Conservation (phyloP, 1,140 invertebrate genomes). For the Danaus melanippus region DNA sequence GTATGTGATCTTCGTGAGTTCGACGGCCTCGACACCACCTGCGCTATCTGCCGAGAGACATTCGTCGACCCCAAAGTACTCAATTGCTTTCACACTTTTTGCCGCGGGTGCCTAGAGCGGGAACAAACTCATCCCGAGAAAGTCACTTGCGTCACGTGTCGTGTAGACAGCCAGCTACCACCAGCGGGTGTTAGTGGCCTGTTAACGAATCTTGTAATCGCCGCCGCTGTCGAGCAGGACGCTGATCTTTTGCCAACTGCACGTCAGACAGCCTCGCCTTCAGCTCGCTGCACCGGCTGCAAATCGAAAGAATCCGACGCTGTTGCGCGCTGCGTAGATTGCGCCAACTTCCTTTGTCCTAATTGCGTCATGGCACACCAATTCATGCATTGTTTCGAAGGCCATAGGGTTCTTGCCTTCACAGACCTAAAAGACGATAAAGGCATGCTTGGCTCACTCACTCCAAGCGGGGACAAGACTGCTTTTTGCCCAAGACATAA, state of each 20-base stretch:
- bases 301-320: conserved; percentile 89
- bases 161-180: conserved; percentile 78
- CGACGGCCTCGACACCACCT: conserved; percentile 77
- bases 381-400: conserved; percentile 98
- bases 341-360: conserved; percentile 93
- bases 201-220: conserved; percentile 78
- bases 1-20: conserved; percentile 78
- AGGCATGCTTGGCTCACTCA: conserved; percentile 56
- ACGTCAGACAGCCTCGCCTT: conserved; percentile 54
- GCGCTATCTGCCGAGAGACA: conserved; percentile 86
- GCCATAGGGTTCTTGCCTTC: conserved; percentile 89
- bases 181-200: conserved; percentile 75
- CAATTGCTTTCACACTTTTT: conserved; percentile 88
- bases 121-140: conserved; percentile 82
- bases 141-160: conserved; percentile 86
- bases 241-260: conserved; percentile 67
- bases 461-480: conserved; percentile 77
- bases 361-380: conserved; percentile 98
- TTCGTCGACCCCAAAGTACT: conserved; percentile 82
- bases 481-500: conserved; percentile 87
- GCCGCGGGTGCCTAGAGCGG: conserved; percentile 84
- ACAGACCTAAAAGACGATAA: conserved; percentile 75
- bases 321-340: conserved; percentile 94
- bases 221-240: conserved; percentile 73
- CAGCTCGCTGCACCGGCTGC: conserved; percentile 87